Conservation (phyloP, 2,797 vertebrate genomes). For the Trematomus bernacchii region DNA sequence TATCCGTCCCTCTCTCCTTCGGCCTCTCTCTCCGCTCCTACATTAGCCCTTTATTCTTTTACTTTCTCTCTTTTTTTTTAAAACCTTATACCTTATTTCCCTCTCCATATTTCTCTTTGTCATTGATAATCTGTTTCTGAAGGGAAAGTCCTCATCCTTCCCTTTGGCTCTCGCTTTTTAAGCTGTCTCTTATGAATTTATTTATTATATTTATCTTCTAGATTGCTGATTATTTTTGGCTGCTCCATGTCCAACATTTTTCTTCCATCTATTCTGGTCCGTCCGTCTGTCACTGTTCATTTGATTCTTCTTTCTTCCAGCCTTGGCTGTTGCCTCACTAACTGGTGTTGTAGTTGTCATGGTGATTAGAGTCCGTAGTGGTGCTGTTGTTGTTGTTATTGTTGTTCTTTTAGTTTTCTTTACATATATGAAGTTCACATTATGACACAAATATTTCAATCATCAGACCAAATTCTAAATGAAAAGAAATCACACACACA, state of each 20-base stretch:
- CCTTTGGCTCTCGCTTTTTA: conserved; percentile 48
- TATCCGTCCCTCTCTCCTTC: conserved; percentile 66
- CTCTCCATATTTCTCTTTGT: conserved; percentile 4
- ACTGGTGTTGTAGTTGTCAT: conserved; percentile 66
- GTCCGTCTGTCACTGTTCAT: conserved; percentile 50
- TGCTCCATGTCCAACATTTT: conserved; percentile 52
- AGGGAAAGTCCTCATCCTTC: conserved; percentile 58
- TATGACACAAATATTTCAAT: neutral
- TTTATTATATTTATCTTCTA: conserved; percentile 28
- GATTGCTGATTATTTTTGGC: conserved; percentile 54
- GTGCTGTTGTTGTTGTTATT: conserved; percentile 32
- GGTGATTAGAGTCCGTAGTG: conserved; percentile 47
- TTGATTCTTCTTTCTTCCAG: conserved; percentile 47
- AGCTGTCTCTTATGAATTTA: conserved; percentile 58
- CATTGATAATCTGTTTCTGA: conserved; percentile 9
- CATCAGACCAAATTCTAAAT: neutral
- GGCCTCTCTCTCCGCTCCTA: conserved; percentile 45
- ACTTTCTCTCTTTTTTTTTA: conserved; percentile 22
- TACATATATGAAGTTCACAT: conserved; percentile 12
- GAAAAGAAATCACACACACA: neutral
- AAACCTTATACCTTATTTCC: conserved; percentile 12
- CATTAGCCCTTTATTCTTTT: conserved; percentile 14
- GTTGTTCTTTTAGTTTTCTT: conserved; percentile 9
- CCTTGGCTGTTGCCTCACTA: conserved; percentile 61
- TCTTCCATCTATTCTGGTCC: conserved; percentile 49